Evolutionary conservation across 2,888 invertebrate genomes (phyloP), one percentile per base, ranked within the genome.

Genomic region (Dinocampus coccinellae): DNA sequence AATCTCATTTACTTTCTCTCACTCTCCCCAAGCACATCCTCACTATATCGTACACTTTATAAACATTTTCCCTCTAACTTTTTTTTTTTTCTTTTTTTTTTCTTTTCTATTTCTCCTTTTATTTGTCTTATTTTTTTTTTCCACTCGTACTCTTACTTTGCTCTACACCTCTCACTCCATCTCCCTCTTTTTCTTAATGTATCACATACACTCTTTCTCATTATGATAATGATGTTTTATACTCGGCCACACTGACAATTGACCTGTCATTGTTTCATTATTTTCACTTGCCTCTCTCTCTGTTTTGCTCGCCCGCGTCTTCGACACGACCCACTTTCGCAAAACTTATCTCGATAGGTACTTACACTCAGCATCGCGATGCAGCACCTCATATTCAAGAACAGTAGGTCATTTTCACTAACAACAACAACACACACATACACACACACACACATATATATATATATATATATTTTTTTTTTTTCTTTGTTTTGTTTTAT

Each of bases 351-450:
- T 65, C 70, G 70, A 70, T 70, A 65, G 64, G 69, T 63, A 63
- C 63, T 20, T 26, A 3, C n/a, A 39, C 39, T 39, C 39, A 13
- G 11, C n/a, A 13, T n/a, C 4, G 66, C 55, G 57, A 36, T 22
- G 52, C 52, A 64, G 29, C 52, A 34, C 34, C 34, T 55, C 65
- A 53, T 36, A 55, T 70, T 70, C 70, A 70, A 65, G 70, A 65
- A 70, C 70, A 70, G 70, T 70, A 70, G 70, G 70, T 70, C 70
- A 72, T 72, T 72, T 72, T 72, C 71, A 67, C 71, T 62, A 66
- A 42, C 24, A 26, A 39, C n/a, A 52, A 39, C 42, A 52, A 22
- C 36, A 58, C 9, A 57, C 13, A 61, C 55, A 57, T 24, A 33
- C 29, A 29, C 29, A 29, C 34, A 29, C 16, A 61, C 33, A 33